Evolutionary conservation across 1,140 invertebrate species (phyloP).

Genomic region (Nasonia vitripennis): DNA sequence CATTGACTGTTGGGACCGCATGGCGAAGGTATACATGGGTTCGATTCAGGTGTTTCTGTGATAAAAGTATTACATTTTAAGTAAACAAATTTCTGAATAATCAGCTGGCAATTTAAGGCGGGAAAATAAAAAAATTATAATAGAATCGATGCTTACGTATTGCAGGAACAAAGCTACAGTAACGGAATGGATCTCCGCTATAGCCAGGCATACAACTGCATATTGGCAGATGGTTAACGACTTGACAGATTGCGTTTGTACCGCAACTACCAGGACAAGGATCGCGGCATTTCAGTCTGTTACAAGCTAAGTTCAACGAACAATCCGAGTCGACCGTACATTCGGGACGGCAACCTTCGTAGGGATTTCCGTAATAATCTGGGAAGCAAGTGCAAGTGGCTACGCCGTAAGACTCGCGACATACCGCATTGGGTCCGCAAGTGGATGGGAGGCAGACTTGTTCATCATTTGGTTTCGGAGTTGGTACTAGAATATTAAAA

Average conservation of each 20-base stretch:
- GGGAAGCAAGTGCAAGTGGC: constrained; percentile 82
- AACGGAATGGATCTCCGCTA: constrained; percentile 84
- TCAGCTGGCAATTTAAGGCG: neutral
- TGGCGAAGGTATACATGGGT: constrained; percentile 83
- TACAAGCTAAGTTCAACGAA: constrained; percentile 82
- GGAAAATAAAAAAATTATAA: neutral
- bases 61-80: neutral
- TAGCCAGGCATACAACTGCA: constrained; percentile 84
- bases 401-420: constrained; percentile 79
- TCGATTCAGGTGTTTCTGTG: constrained; percentile 56
- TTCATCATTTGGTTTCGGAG: constrained; percentile 47
- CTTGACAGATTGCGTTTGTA: constrained; percentile 83
- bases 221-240: constrained; percentile 83
- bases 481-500: constrained; percentile 35
- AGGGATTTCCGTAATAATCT: constrained; percentile 84
- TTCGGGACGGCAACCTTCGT: constrained; percentile 84
- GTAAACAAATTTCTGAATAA: neutral
- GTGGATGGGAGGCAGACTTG: constrained; percentile 82
- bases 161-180: constrained; percentile 75
- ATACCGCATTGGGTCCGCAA: constrained; percentile 85
- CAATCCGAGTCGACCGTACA: constrained; percentile 85
- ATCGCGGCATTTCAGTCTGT: constrained; percentile 84
- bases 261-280: constrained; percentile 88
- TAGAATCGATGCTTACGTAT: constrained; percentile 52
- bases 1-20: constrained; percentile 89